Base-by-base conservation (phyloP, 2,888 invertebrate species). In the Thyatira batis region DNA sequence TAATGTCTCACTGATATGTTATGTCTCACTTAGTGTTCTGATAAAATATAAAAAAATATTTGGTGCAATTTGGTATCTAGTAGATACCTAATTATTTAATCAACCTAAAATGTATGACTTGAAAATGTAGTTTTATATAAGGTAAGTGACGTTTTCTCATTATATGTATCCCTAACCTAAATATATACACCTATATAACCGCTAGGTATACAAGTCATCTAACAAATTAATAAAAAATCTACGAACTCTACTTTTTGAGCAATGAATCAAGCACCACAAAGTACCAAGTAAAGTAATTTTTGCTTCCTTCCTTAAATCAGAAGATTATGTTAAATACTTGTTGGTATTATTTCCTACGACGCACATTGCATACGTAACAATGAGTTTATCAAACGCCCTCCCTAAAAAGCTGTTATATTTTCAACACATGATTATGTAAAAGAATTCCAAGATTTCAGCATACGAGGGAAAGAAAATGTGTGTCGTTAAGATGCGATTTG, bases 381-480 rank as follows among this genome's bases (percentile, higher is more conserved):
- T 48, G 73, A 82, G 76, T 85, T 86, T 85, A 87, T 83, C 80
- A 85, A 67, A 49, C 69, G 60, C 52, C 78, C 82, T 87, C 84
- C 76, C 80, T 85, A 84, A 87, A 86, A 89, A 85, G 83, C 85
- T 84, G 89, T 87, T 90, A 86, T 89, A 87, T 89, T 91, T 89
- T 85, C 86, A 88, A 84, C 90, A 89, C 89, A 86, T 90, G 89
- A 91, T 90, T 90, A 90, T 91, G 90, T 90, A 85, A 91, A 91
- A 90, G 87, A 89, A 91, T 87, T 87, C 83, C 70, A 67, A 83
- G 83, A 83, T 85, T 84, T 81, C 71, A 63, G 66, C 82, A 73
- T 77, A 71, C 77, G 78, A 76, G 82, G 84, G 84, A 81, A 83
- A 80, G 82, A 78, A 78, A 85, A 83, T 81, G 84, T 76, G 78